Base-by-base conservation (phyloP, 1,140 invertebrate species). In the Ceratina australensis region DNA sequence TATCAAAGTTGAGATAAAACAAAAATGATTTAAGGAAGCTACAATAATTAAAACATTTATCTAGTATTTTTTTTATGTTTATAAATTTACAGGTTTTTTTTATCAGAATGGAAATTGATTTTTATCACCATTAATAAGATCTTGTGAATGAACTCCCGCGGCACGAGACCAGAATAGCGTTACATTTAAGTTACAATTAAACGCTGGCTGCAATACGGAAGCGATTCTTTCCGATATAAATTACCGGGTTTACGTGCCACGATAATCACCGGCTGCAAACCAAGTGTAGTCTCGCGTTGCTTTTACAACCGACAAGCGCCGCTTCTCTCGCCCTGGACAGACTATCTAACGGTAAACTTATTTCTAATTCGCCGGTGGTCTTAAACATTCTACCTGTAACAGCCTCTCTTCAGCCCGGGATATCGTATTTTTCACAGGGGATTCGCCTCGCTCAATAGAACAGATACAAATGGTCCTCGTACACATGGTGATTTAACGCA, bases 141-240 rank as follows among this genome's bases (percentile, higher is more conserved):
- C 10, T 42, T 42, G 47, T 18, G 64, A 26, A 66, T 66, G 47
- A 66, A 8, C 49, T 66, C 16, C 20, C 16, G 16, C 20, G 42
- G 42, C 42, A 49, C 16, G 22, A 52, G 49, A 26, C 24, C 18
- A 54, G 8, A 13, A 33, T 42, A 10, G 33, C 33, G 33, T 33
- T 33, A 33, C 33, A 7, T 33, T 7, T 7, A 18, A 59, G 64
- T 47, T 47, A 76, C 65, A 52, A 76, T 69, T 76, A 50, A 76
- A 22, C 24, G 22, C 18, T 59, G 22, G n/a, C 49, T 42, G 72
- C n/a, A 50, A 75, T 42, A 68, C 54, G 73, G 73, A 75, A 75
- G 73, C 64, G 73, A 60, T 60, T 69, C 65, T 60, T 75, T 69
- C 18, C 26, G 66, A 50, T 68, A 69, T 60, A 69, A 76, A 76